phyloP scores from a whole-genome alignment of 1,140 invertebrate genomes.

The Diprion similis region DNA sequence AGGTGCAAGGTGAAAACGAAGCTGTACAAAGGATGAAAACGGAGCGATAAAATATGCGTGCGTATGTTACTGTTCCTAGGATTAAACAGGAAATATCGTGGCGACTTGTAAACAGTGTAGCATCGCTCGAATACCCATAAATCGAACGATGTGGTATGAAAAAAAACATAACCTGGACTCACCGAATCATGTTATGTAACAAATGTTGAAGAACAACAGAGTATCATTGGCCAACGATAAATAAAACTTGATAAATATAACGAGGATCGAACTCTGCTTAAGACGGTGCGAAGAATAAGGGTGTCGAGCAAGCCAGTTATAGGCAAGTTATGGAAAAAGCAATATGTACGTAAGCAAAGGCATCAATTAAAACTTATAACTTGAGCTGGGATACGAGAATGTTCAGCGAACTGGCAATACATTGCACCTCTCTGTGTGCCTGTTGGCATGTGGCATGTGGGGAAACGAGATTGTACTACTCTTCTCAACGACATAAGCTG shows the following conservation, averaged over 20 bases:
- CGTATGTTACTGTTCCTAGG: neutral
- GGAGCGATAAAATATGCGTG: neutral
- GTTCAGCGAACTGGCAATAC: slow-evolving; percentile 34
- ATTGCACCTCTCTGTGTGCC: slow-evolving; percentile 4
- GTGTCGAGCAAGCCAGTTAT: slow-evolving; percentile 4
- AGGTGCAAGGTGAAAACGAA: no score
- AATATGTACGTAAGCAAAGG: slow-evolving; percentile 28
- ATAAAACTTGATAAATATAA: neutral
- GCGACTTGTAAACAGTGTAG: neutral
- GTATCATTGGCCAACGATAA: neutral
- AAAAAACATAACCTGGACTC: slow-evolving; percentile 55
- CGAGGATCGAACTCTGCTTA: no score
- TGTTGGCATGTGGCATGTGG: slow-evolving; percentile 4
- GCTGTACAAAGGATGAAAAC: no score
- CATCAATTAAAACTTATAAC: slow-evolving; percentile 36
- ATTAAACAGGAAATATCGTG: neutral
- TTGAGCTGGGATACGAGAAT: slow-evolving; percentile 33
- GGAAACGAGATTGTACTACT: neutral
- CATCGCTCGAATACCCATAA: neutral
- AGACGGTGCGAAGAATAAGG: neutral
- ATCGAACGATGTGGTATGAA: neutral
- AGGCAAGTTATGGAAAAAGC: slow-evolving; percentile 23
- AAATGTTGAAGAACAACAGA: slow-evolving; percentile 26
- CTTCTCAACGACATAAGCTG: neutral
- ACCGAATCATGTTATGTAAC: slow-evolving; percentile 54